Conservation (phyloP, 2,113 vertebrate genomes). For the Neodontobutis hainanensis region DNA sequence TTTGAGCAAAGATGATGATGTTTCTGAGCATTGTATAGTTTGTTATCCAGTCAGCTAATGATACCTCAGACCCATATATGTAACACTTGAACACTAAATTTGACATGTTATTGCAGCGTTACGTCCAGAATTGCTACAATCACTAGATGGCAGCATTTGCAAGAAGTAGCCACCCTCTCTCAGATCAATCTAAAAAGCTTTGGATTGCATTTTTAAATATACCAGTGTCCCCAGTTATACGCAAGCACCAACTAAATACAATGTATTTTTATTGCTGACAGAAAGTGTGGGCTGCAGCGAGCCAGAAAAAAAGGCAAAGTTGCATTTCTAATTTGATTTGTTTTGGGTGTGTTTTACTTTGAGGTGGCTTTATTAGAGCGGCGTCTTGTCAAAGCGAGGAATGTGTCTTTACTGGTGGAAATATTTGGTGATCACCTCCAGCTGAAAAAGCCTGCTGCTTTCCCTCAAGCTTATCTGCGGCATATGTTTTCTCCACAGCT, state of each 20-base stretch:
- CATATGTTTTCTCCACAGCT: conserved; percentile 50
- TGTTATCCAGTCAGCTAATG: too few species aligned
- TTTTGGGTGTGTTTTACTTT: background rate
- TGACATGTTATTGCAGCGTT: background rate
- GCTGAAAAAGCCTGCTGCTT: conserved; percentile 52
- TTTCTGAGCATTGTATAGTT: too few species aligned
- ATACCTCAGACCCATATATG: too few species aligned
- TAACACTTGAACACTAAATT: too few species aligned
- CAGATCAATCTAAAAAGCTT: background rate
- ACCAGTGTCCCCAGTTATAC: background rate
- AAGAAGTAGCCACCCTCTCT: background rate
- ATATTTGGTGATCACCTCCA: conserved; percentile 39
- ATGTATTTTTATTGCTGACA: conserved; percentile 1
- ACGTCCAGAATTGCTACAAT: background rate
- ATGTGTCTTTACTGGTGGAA: conserved; percentile 35
- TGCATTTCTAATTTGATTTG: conserved; percentile 11
- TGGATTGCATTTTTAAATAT: background rate
- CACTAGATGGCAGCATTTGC: conserved; percentile 72
- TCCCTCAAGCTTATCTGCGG: conserved; percentile 53
- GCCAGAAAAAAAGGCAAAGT: conserved; percentile 1
- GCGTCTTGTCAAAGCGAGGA: conserved; percentile 29
- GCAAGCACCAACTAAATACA: background rate
- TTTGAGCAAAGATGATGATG: too few species aligned
- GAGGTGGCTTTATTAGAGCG: conserved; percentile 22
- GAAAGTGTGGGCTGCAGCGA: background rate